Conservation (phyloP, 64 coral and sea anemone species). For the Montipora foliosa region DNA sequence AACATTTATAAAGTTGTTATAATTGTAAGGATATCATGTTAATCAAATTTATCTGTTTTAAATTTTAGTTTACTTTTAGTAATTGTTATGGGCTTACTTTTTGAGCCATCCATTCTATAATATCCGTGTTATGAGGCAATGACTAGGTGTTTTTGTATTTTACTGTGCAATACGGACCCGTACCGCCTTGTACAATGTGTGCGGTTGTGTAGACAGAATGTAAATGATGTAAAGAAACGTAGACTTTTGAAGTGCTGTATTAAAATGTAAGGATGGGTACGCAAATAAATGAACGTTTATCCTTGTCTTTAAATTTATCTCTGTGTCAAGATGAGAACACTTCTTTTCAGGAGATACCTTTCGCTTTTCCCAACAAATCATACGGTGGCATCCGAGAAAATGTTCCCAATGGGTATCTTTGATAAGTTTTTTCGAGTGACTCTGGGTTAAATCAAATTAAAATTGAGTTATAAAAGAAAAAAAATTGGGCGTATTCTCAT, state of each 20-base stretch:
- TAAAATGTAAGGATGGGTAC: slow-evolving; percentile 81
- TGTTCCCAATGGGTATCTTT: no score
- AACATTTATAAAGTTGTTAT: slow-evolving; percentile 13
- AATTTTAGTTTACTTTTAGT: slow-evolving; percentile 83
- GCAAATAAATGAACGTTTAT: slow-evolving; percentile 31
- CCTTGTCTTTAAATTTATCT: neutral
- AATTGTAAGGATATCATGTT: slow-evolving; percentile 38
- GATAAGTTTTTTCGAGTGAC: no score
- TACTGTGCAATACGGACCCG: slow-evolving; percentile 68
- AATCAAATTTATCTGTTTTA: slow-evolving; percentile 75
- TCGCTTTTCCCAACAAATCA: no score
- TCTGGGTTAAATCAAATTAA: no score
- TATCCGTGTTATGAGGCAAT: slow-evolving; percentile 51
- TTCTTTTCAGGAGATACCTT: no score
- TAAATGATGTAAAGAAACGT: slow-evolving; percentile 84
- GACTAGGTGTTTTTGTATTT: slow-evolving; percentile 62
- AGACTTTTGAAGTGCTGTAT: slow-evolving; percentile 81
- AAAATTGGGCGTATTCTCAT: no score
- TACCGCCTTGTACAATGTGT: slow-evolving; percentile 50
- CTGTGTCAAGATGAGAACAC: neutral
- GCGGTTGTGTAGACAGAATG: slow-evolving; percentile 71
- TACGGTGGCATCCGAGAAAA: no score
- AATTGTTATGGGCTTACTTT: slow-evolving; percentile 56
- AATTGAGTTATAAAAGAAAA: no score
- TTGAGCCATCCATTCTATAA: slow-evolving; percentile 22